Evolutionary conservation across 2,888 invertebrate species (phyloP).

Genomic region (Fissipunctia ypsillon): DNA sequence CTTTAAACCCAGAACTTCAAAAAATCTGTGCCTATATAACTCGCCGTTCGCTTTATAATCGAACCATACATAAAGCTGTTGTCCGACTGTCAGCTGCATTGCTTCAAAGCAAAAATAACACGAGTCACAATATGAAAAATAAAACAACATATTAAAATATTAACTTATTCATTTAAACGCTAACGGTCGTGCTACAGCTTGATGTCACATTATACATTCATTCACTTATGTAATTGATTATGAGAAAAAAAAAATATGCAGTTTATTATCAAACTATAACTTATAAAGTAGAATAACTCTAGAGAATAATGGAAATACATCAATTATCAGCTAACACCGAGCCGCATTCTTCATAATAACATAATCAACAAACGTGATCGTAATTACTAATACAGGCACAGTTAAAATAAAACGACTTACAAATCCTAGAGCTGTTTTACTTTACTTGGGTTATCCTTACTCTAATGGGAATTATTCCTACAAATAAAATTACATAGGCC

Average conservation of each 20-base stretch:
- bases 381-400: slow-evolving; percentile 69
- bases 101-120: slow-evolving; percentile 44
- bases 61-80: slow-evolving; percentile 51
- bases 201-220: slow-evolving; percentile 46
- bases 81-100: slow-evolving; percentile 47
- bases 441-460: slow-evolving; percentile 84
- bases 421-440: slow-evolving; percentile 80
- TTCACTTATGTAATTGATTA: slow-evolving; percentile 57
- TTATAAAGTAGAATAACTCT: slow-evolving; percentile 64
- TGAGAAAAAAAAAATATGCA: slow-evolving; percentile 62
- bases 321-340: slow-evolving; percentile 66
- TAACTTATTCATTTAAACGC: slow-evolving; percentile 38
- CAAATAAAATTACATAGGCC: slow-evolving; percentile 84
- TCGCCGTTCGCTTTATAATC: slow-evolving; percentile 36
- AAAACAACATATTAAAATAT: slow-evolving; percentile 46
- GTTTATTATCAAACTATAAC: slow-evolving; percentile 64
- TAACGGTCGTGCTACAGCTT: slow-evolving; percentile 56
- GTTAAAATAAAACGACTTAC: slow-evolving; percentile 76
- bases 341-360: slow-evolving; percentile 61
- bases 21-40: slow-evolving; percentile 45
- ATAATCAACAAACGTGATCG: slow-evolving; percentile 61
- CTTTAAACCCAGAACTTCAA: slow-evolving; percentile 60
- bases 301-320: slow-evolving; percentile 67
- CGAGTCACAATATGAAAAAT: slow-evolving; percentile 43
- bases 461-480: slow-evolving; percentile 86